Evolutionary conservation across 2,797 vertebrate species (phyloP), one percentile per base, ranked within the genome.

Genomic region (Karalla daura): DNA sequence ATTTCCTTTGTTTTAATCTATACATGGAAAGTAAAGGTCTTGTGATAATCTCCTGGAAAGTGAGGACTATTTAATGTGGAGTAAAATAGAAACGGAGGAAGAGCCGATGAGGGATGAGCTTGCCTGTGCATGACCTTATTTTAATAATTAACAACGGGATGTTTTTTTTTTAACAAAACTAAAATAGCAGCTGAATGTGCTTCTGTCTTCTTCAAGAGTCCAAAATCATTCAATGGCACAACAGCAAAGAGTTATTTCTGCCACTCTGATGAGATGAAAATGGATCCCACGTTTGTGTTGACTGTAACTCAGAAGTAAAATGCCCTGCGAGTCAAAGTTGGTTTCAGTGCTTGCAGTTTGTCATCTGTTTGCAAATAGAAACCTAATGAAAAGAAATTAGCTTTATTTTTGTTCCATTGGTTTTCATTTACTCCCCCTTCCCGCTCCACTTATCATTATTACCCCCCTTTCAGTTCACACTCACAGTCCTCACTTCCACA

Each of bases 371-470:
- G n/a, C 21, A 47, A 49, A 40, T 5, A 40, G 2, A 46, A 14
- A 59, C 7, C 4, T 59, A 41, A 36, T 36, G 3, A 21, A 49
- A 47, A 43, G 14, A 18, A 43, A 33, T 45, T 4, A 5, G 18
- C 10, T 46, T 25, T 2, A 27, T 32, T 44, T 28, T 25, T 30
- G 8, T 17, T 33, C 17, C 17, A 39, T 24, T 66, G 35, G 6
- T 53, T 56, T 62, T 63, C 8, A 41, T 78, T 51, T 39, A 17
- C 24, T 27, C 17, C 10, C 3, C 3, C 8, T 37, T 12, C 39
- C 24, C 17, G 28, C 27, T 46, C 33, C 52, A 45, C 41, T 44
- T 41, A 55, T 54, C 63, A 55, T 46, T 27, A 71, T 54, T 40
- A 37, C 36, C 25, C 40, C 24, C 8, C 40, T n/a, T n/a, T 46